Evolutionary conservation across 2,888 invertebrate species (phyloP).

Genomic region (Mamestra brassicae): DNA sequence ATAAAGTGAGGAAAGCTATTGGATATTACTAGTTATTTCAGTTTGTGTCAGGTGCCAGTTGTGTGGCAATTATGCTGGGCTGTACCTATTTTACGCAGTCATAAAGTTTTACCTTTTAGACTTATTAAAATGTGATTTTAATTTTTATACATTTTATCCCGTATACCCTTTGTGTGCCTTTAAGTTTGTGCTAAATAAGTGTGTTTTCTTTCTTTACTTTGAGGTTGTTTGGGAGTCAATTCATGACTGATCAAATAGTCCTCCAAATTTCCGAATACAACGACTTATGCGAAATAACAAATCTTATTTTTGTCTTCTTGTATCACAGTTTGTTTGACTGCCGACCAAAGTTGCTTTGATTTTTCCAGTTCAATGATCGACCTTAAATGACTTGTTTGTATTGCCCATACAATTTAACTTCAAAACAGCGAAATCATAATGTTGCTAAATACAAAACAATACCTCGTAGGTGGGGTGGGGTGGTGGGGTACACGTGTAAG

Average conservation of each 20-base stretch:
- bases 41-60: too few species aligned
- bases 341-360: slow-evolving; percentile 9
- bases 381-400: slow-evolving; percentile 44
- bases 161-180: too few species aligned
- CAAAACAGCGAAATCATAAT: slow-evolving; percentile 35
- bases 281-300: not conserved
- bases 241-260: not conserved
- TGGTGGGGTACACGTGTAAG: slow-evolving; percentile 30
- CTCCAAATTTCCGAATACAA: not conserved
- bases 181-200: too few species aligned
- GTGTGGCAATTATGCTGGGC: too few species aligned
- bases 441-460: slow-evolving; percentile 24
- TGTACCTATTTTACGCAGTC: too few species aligned
- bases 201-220: too few species aligned
- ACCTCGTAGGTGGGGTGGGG: not conserved
- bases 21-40: not conserved
- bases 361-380: slow-evolving; percentile 51
- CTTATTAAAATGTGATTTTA: too few species aligned
- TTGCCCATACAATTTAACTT: slow-evolving; percentile 26
- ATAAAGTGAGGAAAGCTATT: not conserved
- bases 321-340: slow-evolving; percentile 1
- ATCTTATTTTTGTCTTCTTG: not conserved
- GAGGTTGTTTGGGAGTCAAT: not conserved
- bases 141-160: too few species aligned
- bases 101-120: too few species aligned